Base-by-base conservation (phyloP, 1,140 invertebrate genomes). In the Danaus plexippus region DNA sequence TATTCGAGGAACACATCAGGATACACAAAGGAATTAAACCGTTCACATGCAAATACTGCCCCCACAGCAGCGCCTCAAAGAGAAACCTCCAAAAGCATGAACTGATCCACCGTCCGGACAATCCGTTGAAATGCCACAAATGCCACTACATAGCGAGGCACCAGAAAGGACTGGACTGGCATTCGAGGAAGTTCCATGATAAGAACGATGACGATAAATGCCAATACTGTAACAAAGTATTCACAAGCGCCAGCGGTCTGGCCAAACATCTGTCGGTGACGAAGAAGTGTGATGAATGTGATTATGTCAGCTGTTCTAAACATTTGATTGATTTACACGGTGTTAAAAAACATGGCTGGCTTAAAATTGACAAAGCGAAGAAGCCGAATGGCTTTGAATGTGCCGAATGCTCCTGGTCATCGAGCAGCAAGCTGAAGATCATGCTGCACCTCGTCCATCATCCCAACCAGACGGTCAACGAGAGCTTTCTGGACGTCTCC, bases 31-130 rank as follows among this genome's bases (percentile, higher is more conserved):
- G 82, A 4, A 78, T 77, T 18, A 85, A 85, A 61, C 82, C 82
- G 0, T 85, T 68, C 42, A 77, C 80, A 66, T 84, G 82, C 22
- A 59, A 69, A 0, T 66, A 69, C 56, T 85, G 80, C 12, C 58
- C 69, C 0, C 80, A 85, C 50, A 55, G 75, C 1, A 80, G 71
- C 15, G 79, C 76, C 0, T 85, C 80, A 0, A 85, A 85, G 62
- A 83, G 82, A 47, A 80, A 82, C 43, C 52, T 73, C 8, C 78
- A 80, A n/a, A 80, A 80, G 47, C 82, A 85, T 13, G 82, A 84
- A 49, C 15, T 67, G 1, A 75, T 79, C 2, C 82, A 85, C 49
- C 52, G 76, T 3, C 66, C 75, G 0, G 70, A 85, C 40, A 82
- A 85, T 43, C 82, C 82, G 0, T 54, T 80, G 1, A 76, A 73